Evolutionary conservation across 2,113 vertebrate species (phyloP), one percentile per base, ranked within the genome.

Genomic region (Lepus timidus): DNA sequence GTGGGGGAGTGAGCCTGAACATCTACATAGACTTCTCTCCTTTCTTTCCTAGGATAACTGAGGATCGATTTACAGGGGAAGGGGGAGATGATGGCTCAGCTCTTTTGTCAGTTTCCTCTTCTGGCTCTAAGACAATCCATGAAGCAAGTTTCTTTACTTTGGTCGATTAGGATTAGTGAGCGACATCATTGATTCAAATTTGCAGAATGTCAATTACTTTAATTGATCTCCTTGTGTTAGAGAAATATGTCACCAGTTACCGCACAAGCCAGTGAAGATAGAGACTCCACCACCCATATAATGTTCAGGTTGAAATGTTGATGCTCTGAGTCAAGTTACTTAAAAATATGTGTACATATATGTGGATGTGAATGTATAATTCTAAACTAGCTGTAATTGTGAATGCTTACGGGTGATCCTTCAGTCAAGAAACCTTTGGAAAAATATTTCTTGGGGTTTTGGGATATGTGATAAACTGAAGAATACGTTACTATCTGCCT

Each of bases 131-230:
- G 36, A 71, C 90, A 96, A 91, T 27, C 70, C 70, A 71, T 70
- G 27, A 93, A 80, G 36, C 83, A 64, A 85, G 3, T 90, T 91
- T 83, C 85, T 93, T 96, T 44, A 83, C 84, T 86, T 80, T 55
- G 44, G 33, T 23, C 83, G 31, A 67, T 76, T 94, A 76, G 4
- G 64, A 74, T 95, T 83, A 82, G 29, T 84, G 75, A 90, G 52
- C 31, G 86, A 73, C 44, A 81, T 91, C n/a, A 84, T 51, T 91
- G 86, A 85, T 88, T 94, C 80, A 85, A 22, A 91, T 84, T 82
- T 97, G 44, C 74, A 88, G 71, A 92, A 92, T 95, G 19, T 51
- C 55, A 90, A 16, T 95, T 94, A 81, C 33, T 92, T 92, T 92
- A 81, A 90, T 61, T 88, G 85, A 61, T 95, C 84, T 94, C 61